A percentile compares a stretch with the other conserved stretches of the same genome.
These are phyloP conservation scores for Macrophya annulata DNA, from an alignment of 2,888 invertebrate species.

Conservation along the genomic window DNA sequence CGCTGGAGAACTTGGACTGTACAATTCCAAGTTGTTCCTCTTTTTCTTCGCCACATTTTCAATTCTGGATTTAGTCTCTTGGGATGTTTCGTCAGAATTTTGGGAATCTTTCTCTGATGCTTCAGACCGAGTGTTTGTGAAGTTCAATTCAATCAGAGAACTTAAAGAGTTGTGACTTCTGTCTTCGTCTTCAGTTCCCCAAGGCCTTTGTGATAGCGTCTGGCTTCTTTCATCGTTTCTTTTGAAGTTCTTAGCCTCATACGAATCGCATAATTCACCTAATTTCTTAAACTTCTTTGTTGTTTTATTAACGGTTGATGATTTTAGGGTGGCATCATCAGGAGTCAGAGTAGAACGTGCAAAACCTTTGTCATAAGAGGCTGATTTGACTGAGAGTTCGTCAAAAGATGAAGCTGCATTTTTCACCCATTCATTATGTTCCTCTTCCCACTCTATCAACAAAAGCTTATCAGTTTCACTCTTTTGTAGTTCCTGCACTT, in stretches of 20 bases:
- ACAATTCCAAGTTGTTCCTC: slow-evolving; percentile 66
- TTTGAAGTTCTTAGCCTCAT: neutral
- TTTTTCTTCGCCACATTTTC: slow-evolving; percentile 17
- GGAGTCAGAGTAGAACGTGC: slow-evolving; percentile 1
- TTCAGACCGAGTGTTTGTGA: slow-evolving; percentile 4
- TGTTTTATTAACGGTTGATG: neutral
- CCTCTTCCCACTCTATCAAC: slow-evolving; percentile 65
- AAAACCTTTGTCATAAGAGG: neutral
- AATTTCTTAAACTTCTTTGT: neutral
- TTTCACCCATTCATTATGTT: slow-evolving; percentile 67
- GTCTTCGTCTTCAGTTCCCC: slow-evolving; percentile 19
- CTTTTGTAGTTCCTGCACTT: slow-evolving; percentile 9
- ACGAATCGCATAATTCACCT: slow-evolving; percentile 9
- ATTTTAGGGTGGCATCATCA: slow-evolving; percentile 2
- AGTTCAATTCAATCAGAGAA: slow-evolving; percentile 47
- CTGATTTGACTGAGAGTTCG: neutral
- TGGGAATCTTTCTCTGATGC: slow-evolving; percentile 7
- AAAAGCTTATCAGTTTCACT: slow-evolving; percentile 42
- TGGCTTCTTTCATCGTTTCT: slow-evolving; percentile 1
- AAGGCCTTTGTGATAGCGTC: neutral
- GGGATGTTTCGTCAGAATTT: neutral
- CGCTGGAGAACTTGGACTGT: slow-evolving; percentile 75
- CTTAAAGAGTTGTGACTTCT: slow-evolving; percentile 40
- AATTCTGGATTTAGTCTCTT: neutral
- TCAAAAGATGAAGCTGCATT: slow-evolving; percentile 19